Evolutionary conservation across 2,113 vertebrate species (phyloP).

Genomic region (Agelaius phoeniceus): DNA sequence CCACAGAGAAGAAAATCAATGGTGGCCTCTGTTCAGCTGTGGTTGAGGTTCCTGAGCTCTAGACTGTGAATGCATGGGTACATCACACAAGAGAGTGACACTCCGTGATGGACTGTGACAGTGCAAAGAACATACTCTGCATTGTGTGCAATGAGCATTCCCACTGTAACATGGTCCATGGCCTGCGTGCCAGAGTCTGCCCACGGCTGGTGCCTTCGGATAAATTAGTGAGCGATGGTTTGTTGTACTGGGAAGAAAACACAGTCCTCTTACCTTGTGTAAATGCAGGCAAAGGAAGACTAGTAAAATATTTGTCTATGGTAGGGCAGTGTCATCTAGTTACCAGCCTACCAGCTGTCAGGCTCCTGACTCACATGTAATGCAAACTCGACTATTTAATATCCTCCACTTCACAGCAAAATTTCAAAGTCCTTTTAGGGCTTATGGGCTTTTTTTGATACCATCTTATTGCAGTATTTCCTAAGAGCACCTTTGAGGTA

Average conservation of each 20-base stretch:
- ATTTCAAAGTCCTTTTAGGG: constrained; percentile 24
- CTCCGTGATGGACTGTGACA: neutral
- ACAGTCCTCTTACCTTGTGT: neutral
- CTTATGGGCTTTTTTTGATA: neutral
- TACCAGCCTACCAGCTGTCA: constrained; percentile 42
- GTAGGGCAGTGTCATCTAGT: constrained; percentile 27
- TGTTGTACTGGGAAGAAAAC: neutral
- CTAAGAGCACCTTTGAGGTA: neutral
- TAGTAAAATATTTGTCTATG: constrained; percentile 53
- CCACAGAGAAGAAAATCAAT: neutral
- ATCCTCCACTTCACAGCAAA: neutral
- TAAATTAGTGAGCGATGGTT: neutral
- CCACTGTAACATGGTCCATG: neutral
- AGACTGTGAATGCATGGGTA: fast-evolving
- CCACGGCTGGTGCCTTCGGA: neutral
- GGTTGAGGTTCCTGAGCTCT: neutral
- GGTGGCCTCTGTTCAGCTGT: neutral
- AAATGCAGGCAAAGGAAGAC: neutral
- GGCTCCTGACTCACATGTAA: neutral
- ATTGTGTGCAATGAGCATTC: fast-evolving
- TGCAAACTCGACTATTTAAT: constrained; percentile 19
- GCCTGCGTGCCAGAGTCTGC: neutral
- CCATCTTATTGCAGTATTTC: neutral
- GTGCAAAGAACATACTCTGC: neutral
- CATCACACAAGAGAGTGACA: neutral